Evolutionary conservation across 2,797 vertebrate genomes (phyloP).

Genomic region (Leuciscus waleckii): DNA sequence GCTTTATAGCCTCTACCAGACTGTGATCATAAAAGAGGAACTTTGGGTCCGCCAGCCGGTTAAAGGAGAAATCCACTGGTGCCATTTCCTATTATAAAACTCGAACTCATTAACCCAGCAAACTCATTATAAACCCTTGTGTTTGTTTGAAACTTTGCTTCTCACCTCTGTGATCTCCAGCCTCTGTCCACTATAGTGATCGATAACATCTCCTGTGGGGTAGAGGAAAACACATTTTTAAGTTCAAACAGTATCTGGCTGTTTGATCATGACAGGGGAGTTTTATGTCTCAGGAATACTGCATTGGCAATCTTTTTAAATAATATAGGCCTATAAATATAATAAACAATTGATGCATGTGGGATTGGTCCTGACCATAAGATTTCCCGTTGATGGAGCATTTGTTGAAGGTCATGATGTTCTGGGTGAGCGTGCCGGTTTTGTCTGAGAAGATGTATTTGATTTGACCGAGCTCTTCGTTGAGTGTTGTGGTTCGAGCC

Average conservation of each 20-base stretch:
- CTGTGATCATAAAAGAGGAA: conserved; percentile 89
- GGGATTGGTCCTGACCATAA: conserved; percentile 74
- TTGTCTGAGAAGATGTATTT: conserved; percentile 88
- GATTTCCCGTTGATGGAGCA: conserved; percentile 83
- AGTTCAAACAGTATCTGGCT: background rate
- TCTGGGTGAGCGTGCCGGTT: conserved; percentile 88
- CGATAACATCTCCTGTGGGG: conserved; percentile 81
- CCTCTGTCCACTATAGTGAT: conserved; percentile 76
- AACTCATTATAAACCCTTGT: background rate
- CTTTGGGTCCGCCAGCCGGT: conserved; percentile 85
- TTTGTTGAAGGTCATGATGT: conserved; percentile 87
- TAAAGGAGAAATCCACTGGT: conserved; percentile 91
- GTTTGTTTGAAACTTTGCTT: background rate
- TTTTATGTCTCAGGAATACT: background rate
- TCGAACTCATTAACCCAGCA: background rate
- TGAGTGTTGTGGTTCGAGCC: conserved; percentile 85
- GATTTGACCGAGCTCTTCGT: conserved; percentile 88
- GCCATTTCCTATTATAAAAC: conserved; percentile 77
- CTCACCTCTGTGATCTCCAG: conserved; percentile 85
- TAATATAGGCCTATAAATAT: background rate
- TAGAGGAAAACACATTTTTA: conserved; percentile 55
- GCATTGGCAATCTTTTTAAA: conserved; percentile 3
- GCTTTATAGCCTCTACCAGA: conserved; percentile 88
- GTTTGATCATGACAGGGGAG: background rate
- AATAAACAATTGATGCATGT: background rate